Evolutionary conservation across 2,113 vertebrate species (phyloP).

Genomic region (Hemicordylus capensis): DNA sequence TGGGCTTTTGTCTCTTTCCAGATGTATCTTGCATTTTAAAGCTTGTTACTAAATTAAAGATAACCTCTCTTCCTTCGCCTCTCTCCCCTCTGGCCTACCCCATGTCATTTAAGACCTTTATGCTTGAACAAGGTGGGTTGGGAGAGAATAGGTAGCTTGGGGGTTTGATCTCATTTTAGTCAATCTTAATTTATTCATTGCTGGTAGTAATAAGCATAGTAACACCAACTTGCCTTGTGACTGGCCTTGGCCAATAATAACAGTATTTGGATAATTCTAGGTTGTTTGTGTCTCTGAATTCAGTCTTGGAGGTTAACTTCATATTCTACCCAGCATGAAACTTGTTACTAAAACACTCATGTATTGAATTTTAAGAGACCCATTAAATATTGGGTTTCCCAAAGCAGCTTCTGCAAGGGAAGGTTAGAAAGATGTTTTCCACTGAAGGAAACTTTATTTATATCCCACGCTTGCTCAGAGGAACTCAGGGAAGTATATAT

Average conservation of each 20-base stretch:
- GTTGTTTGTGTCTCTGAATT: neutral
- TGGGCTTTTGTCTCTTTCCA: constrained; percentile 72
- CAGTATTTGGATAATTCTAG: constrained; percentile 9
- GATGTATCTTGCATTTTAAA: constrained; percentile 65
- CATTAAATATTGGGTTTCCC: neutral
- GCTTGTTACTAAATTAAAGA: constrained; percentile 62
- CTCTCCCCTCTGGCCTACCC: neutral
- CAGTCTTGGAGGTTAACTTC: neutral
- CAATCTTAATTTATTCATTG: neutral
- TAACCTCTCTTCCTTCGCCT: constrained; percentile 40
- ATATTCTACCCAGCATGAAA: neutral
- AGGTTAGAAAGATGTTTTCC: neutral
- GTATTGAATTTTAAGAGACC: neutral
- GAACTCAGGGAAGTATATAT: no score
- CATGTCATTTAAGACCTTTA: constrained; percentile 55
- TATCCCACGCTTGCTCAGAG: neutral
- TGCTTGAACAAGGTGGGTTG: constrained; percentile 24
- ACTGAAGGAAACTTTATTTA: neutral
- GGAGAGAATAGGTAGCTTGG: constrained; percentile 18
- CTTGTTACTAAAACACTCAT: neutral
- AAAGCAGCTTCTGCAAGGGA: neutral
- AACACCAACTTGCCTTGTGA: neutral
- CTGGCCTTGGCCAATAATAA: constrained; percentile 28
- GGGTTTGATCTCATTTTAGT: neutral
- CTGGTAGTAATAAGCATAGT: neutral